Evolutionary conservation across 2,113 vertebrate species (phyloP), one percentile per base, ranked within the genome.

Genomic region (Peromyscus polionotus): DNA sequence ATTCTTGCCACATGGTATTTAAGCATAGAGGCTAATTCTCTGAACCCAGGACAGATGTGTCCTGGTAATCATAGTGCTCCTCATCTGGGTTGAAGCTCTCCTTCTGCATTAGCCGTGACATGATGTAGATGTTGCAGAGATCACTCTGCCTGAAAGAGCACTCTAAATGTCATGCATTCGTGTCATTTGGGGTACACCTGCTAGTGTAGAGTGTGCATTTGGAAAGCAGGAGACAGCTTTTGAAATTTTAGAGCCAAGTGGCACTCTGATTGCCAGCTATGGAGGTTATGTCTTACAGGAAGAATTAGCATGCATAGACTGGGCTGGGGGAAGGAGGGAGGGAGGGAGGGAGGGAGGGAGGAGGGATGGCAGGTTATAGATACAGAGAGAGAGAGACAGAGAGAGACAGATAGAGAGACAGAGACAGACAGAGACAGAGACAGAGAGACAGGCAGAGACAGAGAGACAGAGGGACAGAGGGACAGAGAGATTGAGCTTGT

Each of bases 101-200:
- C 72, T 51, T 33, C 77, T 77, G 11, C 8, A 8, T 72, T 31
- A 70, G 45, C 33, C 33, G 6, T 36, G 54, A 3, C 17, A 16
- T 70, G 61, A 77, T 88, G 61, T 61, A 48, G 75, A 24, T 45
- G 68, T 79, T 65, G 42, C 36, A 77, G 61, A 54, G 11, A 7
- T 92, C 65, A 70, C 95, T 65, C 42, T 5, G 57, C 33, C 28
- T 19, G 14, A 57, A 80, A 95, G 80, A 84, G 4, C 68, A 48
- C 61, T 95, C 48, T 28, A 77, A 87, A 75, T 93, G 42, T 36
- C 77, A 81, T 31, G 17, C 20, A 48, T 79, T 95, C 31, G 0
- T 92, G 48, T 68, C 22, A 73, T 63, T 42, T 84, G 63, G 68
- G 95, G 36, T 36, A 81, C n/a, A 91, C 76, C 93, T 90, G 75